phyloP scores from a whole-genome alignment of 1,140 invertebrate genomes.

The Bombus superbus region DNA sequence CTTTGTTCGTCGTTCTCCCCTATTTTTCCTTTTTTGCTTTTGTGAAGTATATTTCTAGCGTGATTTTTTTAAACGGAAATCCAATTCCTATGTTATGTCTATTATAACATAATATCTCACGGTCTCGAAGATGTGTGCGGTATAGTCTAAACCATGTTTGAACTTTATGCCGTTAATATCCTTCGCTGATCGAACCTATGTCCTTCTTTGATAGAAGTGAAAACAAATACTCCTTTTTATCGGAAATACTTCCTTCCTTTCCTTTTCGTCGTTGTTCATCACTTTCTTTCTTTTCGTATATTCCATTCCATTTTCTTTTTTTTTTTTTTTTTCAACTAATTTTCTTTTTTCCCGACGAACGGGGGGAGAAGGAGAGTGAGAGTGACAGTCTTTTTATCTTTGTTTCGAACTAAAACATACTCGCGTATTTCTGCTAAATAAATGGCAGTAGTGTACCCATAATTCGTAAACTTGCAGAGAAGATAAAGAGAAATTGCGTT shows the following conservation, averaged over 20 bases:
- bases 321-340: not conserved
- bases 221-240: not conserved
- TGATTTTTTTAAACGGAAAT: not conserved
- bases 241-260: not conserved
- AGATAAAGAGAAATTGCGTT: not conserved
- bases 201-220: not conserved
- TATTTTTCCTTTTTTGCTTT: not conserved
- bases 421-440: not conserved
- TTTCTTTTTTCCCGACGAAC: not conserved
- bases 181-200: no score
- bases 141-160: not conserved
- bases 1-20: not conserved
- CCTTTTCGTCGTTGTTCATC: not conserved
- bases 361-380: not conserved
- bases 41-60: conserved; percentile 21
- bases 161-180: not conserved
- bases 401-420: not conserved
- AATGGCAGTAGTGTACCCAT: not conserved
- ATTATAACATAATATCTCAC: no score
- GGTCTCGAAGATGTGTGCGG: not conserved
- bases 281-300: conserved; percentile 7
- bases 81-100: not conserved
- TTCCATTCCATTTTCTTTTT: not conserved
- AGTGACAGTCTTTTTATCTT: not conserved
- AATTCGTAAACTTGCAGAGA: not conserved